Evolutionary conservation across 2,888 invertebrate species (phyloP).

Genomic region (Cabera pusaria): DNA sequence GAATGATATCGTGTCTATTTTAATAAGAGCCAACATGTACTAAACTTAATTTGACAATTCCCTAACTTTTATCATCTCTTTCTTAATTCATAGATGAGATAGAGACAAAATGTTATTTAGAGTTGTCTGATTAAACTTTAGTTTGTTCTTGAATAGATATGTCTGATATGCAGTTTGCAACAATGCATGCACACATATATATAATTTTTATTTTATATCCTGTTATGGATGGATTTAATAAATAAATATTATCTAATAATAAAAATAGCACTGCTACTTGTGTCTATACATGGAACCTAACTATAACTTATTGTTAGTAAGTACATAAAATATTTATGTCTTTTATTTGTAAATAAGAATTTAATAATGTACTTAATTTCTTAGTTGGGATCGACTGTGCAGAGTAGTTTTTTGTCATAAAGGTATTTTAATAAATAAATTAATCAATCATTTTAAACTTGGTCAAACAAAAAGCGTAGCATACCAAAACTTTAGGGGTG

Average conservation of each 20-base stretch:
- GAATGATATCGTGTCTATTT: conserved; percentile 39
- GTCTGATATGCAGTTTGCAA: conserved; percentile 52
- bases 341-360: conserved; percentile 70
- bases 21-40: too few relatives aligned
- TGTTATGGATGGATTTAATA: conserved; percentile 32
- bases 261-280: conserved; percentile 49
- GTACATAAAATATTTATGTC: conserved; percentile 59
- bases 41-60: too few relatives aligned
- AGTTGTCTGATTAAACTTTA: too few relatives aligned
- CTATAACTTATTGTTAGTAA: conserved; percentile 66
- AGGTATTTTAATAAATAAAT: too few relatives aligned
- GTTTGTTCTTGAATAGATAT: too few relatives aligned
- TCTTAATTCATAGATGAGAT: too few relatives aligned
- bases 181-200: conserved; percentile 42
- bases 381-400: conserved; percentile 57
- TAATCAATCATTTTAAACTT: too few relatives aligned
- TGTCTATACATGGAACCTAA: conserved; percentile 55
- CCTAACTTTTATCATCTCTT: too few relatives aligned
- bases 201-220: conserved; percentile 19
- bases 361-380: conserved; percentile 76
- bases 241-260: conserved; percentile 25
- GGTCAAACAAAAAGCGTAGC: too few relatives aligned
- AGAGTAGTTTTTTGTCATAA: conserved; percentile 1
- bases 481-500: too few relatives aligned
- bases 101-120: too few relatives aligned